Percentiles rank a stretch among this genome's conserved stretches.
Conservation (phyloP, 2,888 invertebrate species). For the Labia minor region DNA sequence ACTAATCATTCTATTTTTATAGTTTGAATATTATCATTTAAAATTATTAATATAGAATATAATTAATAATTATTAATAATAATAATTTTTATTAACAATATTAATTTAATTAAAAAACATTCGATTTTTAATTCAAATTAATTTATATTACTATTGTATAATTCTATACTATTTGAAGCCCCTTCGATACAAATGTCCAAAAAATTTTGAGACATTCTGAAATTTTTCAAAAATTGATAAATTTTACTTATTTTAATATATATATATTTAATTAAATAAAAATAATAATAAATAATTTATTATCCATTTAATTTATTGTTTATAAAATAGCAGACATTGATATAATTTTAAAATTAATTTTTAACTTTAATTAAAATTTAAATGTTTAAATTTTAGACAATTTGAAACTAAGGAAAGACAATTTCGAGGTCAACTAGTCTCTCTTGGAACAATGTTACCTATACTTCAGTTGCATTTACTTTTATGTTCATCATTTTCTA, state of each 20-base stretch:
- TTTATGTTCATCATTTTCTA: constrained; percentile 57
- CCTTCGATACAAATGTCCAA: too few species aligned
- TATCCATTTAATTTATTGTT: too few species aligned
- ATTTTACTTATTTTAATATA: background rate
- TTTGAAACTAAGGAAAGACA: constrained; percentile 43
- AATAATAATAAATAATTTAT: background rate
- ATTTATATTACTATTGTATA: too few species aligned
- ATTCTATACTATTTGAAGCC: too few species aligned
- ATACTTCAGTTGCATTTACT: constrained; percentile 58
- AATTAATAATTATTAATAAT: background rate
- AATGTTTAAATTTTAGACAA: constrained; percentile 36
- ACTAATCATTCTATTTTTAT: background rate
- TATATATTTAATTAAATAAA: background rate
- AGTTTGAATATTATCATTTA: background rate
- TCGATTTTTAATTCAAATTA: too few species aligned
- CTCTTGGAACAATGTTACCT: constrained; percentile 51
- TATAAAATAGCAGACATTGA: too few species aligned
- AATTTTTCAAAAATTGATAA: too few species aligned
- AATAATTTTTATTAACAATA: too few species aligned
- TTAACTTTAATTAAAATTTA: too few species aligned
- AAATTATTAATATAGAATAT: background rate
- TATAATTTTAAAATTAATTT: too few species aligned
- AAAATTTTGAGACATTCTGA: too few species aligned
- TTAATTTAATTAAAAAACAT: too few species aligned
- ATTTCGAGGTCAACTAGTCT: constrained; percentile 44